Evolutionary conservation across 1,140 invertebrate genomes (phyloP), one percentile per base, ranked within the genome.

Genomic region (Dendroctonus valens): DNA sequence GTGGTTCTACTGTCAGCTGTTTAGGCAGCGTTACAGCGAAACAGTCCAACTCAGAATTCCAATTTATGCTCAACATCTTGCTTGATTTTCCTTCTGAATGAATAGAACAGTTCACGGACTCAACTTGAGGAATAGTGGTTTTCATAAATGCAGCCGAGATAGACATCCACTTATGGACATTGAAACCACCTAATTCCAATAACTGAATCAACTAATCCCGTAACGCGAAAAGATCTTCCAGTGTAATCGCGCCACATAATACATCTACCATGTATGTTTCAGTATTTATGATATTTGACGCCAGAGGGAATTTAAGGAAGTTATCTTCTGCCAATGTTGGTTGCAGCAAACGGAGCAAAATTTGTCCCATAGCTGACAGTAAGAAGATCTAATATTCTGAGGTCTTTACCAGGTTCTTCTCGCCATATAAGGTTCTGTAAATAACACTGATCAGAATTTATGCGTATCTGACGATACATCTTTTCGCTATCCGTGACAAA

Each of bases 361-460:
- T 70, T 70, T 9, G 70, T 74, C 2, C 78, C 78, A 63, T 75
- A 82, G 0, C 76, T 80, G 5, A 80, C 70, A 0, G 76, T 80
- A n/a, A 58, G 61, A 0, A 80, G 44, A 54, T 70, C 70, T 69
- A 69, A 78, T 11, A 69, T 69, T 39, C 55, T 65, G 0, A 79
- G 54, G 2, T 61, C 37, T 39, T 77, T 61, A 37, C 53, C 59
- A 0, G 59, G 67, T 5, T 58, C 9, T 14, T 68, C 39, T 37
- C 77, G 55, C 78, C 79, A 81, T 3, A 81, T 8, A 51, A 81
- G 79, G 46, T 74, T 59, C 64, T 80, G 77, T 48, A 75, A 71
- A 38, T 69, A 63, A 12, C 37, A 38, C 49, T 79, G 71, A 12
- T 68, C 53, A 38, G 63, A 48, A 66, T 70, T 39, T 5, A 80